A percentile compares a stretch with the other conserved stretches of the same genome.
phyloP scores from a whole-genome alignment of 2,113 vertebrate genomes.

The Callocephalon fimbriatum region DNA sequence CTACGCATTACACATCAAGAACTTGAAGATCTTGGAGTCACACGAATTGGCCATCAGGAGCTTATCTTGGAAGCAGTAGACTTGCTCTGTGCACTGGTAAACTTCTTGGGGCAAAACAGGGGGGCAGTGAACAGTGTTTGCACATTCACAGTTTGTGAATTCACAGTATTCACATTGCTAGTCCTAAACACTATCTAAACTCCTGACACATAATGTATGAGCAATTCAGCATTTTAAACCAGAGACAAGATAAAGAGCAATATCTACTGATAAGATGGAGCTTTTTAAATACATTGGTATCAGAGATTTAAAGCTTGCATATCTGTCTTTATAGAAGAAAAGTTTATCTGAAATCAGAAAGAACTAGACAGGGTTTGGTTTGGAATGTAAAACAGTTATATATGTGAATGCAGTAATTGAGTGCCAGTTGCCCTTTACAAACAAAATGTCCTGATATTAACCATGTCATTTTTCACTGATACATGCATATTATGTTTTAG shows the following conservation, averaged over 20 bases:
- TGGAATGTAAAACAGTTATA: not conserved
- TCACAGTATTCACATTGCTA: not conserved
- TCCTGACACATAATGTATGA: not conserved
- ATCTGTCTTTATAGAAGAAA: not conserved
- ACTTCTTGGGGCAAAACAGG: not conserved
- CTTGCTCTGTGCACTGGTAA: conserved; percentile 95
- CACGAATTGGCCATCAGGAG: conserved; percentile 96
- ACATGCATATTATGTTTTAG: not conserved
- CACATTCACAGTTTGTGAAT: not conserved
- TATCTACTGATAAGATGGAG: not conserved
- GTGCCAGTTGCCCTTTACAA: not conserved
- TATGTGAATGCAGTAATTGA: not conserved
- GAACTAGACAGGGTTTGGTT: not conserved
- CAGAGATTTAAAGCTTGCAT: not conserved
- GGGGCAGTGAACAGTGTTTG: not conserved
- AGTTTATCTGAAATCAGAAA: not conserved
- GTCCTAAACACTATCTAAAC: not conserved
- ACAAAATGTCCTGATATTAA: conserved; percentile 25
- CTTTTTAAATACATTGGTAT: not conserved
- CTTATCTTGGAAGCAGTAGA: conserved; percentile 97
- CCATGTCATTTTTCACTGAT: conserved; percentile 11
- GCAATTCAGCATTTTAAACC: not conserved
- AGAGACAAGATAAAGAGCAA: not conserved
- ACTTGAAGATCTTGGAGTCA: conserved; percentile 95
- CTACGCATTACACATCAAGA: conserved; percentile 96